Base-by-base conservation (phyloP, 2,113 vertebrate genomes). In the Halcyon malimbica region DNA sequence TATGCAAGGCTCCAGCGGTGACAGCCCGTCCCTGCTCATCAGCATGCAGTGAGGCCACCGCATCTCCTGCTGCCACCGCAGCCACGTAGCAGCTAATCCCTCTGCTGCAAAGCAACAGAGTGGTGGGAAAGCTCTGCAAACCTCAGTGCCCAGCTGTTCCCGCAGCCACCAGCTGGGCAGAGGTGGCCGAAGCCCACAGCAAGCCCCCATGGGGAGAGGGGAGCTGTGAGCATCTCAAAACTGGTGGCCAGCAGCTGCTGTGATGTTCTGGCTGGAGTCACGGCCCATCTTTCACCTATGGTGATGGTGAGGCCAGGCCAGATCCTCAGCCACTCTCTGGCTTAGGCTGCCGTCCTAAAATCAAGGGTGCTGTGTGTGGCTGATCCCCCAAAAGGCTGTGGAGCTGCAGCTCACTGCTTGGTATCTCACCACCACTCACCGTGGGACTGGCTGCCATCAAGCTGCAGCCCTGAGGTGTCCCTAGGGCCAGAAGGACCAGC, bases 21-120 rank as follows among this genome's bases (percentile, higher is more conserved):
- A 56, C 70, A 90, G 90, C 53, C 16, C 2, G 0, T 24, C 10
- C 1, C 74, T 1, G 21, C 90, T 96, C 94, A 97, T 96, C 96
- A 92, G 92, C 95, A 96, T 95, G 88, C 94, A 8, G 75, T 1
- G 7, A 94, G 75, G 90, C 85, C 85, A 57, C 70, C 82, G 2
- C 31, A 4, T 87, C 60, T 71, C 42, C 80, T 63, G 76, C 87
- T 86, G 86, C 83, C 90, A 81, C 75, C 1, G 1, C 89, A 85
- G 70, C 81, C 94, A 17, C 29, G 2, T 29, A 70, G 86, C 80
- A 90, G 67, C 65, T 93, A 82, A 91, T 89, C 87, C 57, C 81
- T 82, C 48, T 95, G 87, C 87, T 13, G 57, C 84, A 76, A 60
- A 65, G 77, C 10, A 5, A 39, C 2, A 4, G n/a, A 80, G 64